Conservation (phyloP, 2,113 vertebrate species). For the Eidolon helvum region DNA sequence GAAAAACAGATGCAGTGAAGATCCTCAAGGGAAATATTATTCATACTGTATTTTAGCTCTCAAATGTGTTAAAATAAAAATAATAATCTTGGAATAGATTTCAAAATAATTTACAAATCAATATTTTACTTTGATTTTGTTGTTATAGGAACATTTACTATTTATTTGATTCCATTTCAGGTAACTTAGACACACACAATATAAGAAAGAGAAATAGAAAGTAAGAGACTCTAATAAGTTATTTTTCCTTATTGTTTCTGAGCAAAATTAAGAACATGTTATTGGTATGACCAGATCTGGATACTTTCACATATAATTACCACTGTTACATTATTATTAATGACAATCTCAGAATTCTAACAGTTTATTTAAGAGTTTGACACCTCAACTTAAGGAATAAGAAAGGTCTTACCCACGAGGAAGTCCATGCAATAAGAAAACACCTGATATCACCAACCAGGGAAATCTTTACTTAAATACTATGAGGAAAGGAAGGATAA, state of each 20-base stretch:
- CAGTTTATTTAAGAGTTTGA: not conserved
- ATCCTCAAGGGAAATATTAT: constrained; percentile 58
- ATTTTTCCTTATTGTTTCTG: not conserved
- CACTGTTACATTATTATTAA: not conserved
- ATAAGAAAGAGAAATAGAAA: constrained; percentile 32
- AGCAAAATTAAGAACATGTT: not conserved
- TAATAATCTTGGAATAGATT: constrained; percentile 39
- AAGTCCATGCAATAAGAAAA: not conserved
- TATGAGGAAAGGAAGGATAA: not conserved
- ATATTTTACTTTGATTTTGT: constrained; percentile 60
- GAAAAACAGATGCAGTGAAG: constrained; percentile 66
- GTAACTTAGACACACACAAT: not conserved
- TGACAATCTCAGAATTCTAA: not conserved
- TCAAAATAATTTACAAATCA: constrained; percentile 58
- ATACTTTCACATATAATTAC: not conserved
- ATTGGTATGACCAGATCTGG: not conserved
- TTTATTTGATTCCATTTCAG: not conserved
- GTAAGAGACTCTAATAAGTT: not conserved
- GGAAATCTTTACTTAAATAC: not conserved
- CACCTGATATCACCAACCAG: not conserved
- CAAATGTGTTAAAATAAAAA: constrained; percentile 49
- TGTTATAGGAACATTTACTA: constrained; percentile 32
- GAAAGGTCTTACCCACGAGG: fast-evolving
- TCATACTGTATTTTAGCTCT: constrained; percentile 55
- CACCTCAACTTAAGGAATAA: not conserved